These are phyloP conservation scores for Myotis yumanensis DNA, from an alignment of 2,113 vertebrate species.

Conservation along the genomic window DNA sequence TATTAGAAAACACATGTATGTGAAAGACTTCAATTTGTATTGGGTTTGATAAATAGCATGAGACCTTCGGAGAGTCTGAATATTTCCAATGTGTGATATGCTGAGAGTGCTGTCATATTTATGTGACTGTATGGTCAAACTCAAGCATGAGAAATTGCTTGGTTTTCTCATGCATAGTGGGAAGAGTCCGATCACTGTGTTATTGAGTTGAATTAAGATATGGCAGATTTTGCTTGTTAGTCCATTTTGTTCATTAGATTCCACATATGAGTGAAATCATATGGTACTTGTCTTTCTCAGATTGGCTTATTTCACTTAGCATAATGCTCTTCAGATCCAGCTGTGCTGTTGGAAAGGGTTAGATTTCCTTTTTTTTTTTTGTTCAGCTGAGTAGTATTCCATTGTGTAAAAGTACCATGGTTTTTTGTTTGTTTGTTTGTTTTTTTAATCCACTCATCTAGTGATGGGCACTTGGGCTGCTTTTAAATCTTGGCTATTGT, in stretches of 20 bases:
- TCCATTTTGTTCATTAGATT: background rate
- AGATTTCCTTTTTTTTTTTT: background rate
- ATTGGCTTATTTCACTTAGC: background rate
- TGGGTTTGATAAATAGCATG: slow-evolving; percentile 25
- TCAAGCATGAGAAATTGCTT: background rate
- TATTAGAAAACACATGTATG: slow-evolving; percentile 29
- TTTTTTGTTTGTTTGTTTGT: background rate
- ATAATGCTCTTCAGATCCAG: background rate
- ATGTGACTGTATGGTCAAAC: background rate
- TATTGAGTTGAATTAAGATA: slow-evolving; percentile 18
- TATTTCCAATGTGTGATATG: background rate
- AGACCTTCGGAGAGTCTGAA: background rate
- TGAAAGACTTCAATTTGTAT: background rate
- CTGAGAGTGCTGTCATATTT: slow-evolving; percentile 38
- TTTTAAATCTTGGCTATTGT: background rate
- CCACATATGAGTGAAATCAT: background rate
- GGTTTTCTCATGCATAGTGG: slow-evolving; percentile 15
- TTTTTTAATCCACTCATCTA: background rate
- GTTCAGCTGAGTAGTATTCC: background rate
- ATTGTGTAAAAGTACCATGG: background rate
- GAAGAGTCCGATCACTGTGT: background rate
- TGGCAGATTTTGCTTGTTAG: background rate
- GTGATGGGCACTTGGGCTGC: background rate
- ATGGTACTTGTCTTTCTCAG: background rate
- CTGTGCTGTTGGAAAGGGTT: background rate